Percentiles rank a stretch among this genome's conserved stretches.
phyloP scores from a whole-genome alignment of 2,113 vertebrate genomes.

The Bagarius yarrelli region DNA sequence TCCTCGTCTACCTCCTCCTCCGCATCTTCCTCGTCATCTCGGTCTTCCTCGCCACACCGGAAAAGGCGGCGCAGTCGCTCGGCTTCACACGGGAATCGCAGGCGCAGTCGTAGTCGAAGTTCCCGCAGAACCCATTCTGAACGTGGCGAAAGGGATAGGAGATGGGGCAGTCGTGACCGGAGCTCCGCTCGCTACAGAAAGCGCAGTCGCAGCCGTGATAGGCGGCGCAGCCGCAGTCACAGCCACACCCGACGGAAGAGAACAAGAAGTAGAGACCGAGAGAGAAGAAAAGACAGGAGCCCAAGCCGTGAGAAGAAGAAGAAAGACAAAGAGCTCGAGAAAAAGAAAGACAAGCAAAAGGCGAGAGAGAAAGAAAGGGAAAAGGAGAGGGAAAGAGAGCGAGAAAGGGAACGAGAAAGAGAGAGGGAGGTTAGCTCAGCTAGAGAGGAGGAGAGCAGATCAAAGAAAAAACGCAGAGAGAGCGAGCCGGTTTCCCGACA shows the following conservation, averaged over 20 bases:
- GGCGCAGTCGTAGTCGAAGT: conserved; percentile 79
- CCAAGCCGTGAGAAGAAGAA: conserved; percentile 86
- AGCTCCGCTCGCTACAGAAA: conserved; percentile 79
- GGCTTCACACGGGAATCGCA: conserved; percentile 72
- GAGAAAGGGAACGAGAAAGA: conserved; percentile 77
- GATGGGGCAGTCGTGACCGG: conserved; percentile 72
- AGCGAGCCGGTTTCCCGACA: conserved; percentile 83
- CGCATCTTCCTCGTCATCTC: conserved; percentile 74
- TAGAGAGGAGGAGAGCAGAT: conserved; percentile 80
- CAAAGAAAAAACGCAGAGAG: conserved; percentile 88
- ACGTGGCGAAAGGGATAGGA: conserved; percentile 68
- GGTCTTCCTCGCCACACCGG: conserved; percentile 81
- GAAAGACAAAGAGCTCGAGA: conserved; percentile 78
- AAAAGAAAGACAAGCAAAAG: conserved; percentile 82
- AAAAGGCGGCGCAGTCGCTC: conserved; percentile 83
- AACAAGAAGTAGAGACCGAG: conserved; percentile 85
- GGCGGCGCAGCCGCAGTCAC: conserved; percentile 72
- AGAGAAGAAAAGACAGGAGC: conserved; percentile 77
- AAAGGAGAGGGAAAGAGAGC: conserved; percentile 83
- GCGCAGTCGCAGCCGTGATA: conserved; percentile 68
- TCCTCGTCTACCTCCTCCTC: conserved; percentile 78
- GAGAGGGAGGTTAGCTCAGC: conserved; percentile 68
- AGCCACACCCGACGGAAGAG: conserved; percentile 83
- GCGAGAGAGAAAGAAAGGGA: conserved; percentile 87
- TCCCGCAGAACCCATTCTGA: conserved; percentile 77